Conservation (phyloP, 2,888 invertebrate genomes). For the Xanthia icteritia region DNA sequence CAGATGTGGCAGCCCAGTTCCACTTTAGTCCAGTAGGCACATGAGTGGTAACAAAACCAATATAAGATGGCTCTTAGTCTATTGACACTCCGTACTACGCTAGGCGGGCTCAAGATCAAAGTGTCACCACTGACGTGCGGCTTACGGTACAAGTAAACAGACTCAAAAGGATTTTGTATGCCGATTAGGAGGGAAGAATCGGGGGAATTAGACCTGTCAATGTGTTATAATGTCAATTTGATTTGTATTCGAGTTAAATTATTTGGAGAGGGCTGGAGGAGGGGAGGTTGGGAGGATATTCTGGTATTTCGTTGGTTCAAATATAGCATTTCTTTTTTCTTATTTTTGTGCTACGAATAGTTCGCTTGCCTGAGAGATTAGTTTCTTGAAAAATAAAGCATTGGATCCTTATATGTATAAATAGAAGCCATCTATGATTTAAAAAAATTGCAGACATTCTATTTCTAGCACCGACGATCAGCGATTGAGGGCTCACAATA, state of each 20-base stretch:
- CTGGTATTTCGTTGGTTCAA: conserved; percentile 2
- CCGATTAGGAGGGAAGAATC: conserved; percentile 55
- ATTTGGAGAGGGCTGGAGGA: conserved; percentile 30
- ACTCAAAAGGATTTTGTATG: conserved; percentile 55
- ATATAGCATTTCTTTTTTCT: not conserved
- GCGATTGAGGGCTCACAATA: not conserved
- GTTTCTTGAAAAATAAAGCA: not conserved
- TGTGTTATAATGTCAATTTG: conserved; percentile 52
- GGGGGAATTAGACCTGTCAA: conserved; percentile 57
- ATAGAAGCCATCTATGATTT: not conserved
- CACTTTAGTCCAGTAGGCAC: not conserved
- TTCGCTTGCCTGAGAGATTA: not conserved
- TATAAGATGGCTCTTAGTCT: not conserved
- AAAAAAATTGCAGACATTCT: not conserved
- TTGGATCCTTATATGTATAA: not conserved
- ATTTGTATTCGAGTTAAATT: conserved; percentile 45
- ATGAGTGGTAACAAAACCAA: not conserved
- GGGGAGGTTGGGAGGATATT: too few species aligned
- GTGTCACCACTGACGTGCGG: not conserved
- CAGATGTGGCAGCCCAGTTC: too few species aligned
- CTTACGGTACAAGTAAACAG: conserved; percentile 52
- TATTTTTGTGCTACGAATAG: not conserved
- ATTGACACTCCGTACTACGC: not conserved
- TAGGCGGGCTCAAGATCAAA: not conserved
- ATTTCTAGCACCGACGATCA: not conserved